Evolutionary conservation across 2,113 vertebrate genomes (phyloP).

Genomic region (Eclectus roratus): DNA sequence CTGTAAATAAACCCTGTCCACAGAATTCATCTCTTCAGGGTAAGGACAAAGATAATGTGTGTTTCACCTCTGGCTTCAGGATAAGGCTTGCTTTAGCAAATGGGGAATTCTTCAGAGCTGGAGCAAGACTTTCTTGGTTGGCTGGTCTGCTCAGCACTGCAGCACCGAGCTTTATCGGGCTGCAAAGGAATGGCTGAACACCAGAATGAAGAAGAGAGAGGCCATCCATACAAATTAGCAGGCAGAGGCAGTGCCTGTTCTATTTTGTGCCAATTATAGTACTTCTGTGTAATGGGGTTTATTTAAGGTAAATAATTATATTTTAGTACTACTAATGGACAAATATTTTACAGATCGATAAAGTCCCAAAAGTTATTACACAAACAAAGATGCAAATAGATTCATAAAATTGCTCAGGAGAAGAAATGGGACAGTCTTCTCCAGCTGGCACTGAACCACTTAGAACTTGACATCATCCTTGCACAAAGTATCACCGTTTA

Average conservation of each 20-base stretch:
- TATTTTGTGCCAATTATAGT: not conserved
- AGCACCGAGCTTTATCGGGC: not conserved
- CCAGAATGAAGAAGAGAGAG: not conserved
- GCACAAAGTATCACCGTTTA: not conserved
- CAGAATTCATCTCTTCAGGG: not conserved
- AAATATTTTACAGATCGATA: not conserved
- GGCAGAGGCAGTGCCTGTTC: fast-evolving
- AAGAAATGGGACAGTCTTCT: not conserved
- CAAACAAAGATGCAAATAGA: not conserved
- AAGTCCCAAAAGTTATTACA: not conserved
- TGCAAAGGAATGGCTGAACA: not conserved
- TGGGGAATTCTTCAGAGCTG: not conserved
- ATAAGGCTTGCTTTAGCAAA: not conserved
- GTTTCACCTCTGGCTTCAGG: not conserved
- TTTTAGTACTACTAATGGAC: not conserved
- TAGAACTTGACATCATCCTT: not conserved
- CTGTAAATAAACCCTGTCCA: conserved; percentile 22
- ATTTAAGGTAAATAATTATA: conserved; percentile 19
- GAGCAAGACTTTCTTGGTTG: not conserved
- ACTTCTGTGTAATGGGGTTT: not conserved
- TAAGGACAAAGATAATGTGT: not conserved
- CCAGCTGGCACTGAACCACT: not conserved
- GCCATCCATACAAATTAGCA: not conserved
- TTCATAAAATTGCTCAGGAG: not conserved
- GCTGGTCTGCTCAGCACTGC: not conserved